Evolutionary conservation across 2,113 vertebrate genomes (phyloP), one percentile per base, ranked within the genome.

Genomic region (Misgurnus anguillicaudatus): DNA sequence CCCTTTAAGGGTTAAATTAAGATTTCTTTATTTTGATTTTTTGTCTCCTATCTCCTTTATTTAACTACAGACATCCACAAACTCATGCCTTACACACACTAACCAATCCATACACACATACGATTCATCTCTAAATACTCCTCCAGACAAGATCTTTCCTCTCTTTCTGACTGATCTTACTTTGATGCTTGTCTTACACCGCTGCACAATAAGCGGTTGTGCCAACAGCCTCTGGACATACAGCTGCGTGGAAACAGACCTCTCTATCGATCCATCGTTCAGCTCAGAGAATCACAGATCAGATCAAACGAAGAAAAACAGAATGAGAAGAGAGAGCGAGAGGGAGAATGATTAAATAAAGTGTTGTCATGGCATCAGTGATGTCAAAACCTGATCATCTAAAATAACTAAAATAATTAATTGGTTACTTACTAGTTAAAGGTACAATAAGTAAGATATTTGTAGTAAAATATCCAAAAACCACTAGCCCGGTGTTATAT

Each of bases 121-220:
- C 17, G 21, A 31, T 39, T 55, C n/a, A 7, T 60, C 41, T 47
- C 21, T 4, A 68, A 66, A 60, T 13, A 17, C 5, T 48, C 21
- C 41, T 41, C n/a, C 38, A 17, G 24, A 67, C 81, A 73, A 78
- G 86, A 81, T 58, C 60, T 82, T 89, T 87, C 85, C 80, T 89
- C 77, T 88, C 70, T 85, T 85, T 77, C 85, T 62, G 16, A 78
- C 83, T 89, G 87, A 90, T 82, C 86, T 87, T 87, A 90, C 90
- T 92, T 83, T 88, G 85, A 83, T 83, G 84, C 76, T 86, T 9
- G 84, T 84, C 80, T 85, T 89, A 88, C 82, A 85, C 84, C 79
- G 75, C 79, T 78, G 81, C 88, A 92, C 90, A 93, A 89, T 91
- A 87, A 73, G 14, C 86, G 79, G 82, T 90, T 93, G 90, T 93